A percentile compares a stretch with the other conserved stretches of the same genome.
Conservation (phyloP, 2,888 invertebrate genomes). For the Tenthredo notha region DNA sequence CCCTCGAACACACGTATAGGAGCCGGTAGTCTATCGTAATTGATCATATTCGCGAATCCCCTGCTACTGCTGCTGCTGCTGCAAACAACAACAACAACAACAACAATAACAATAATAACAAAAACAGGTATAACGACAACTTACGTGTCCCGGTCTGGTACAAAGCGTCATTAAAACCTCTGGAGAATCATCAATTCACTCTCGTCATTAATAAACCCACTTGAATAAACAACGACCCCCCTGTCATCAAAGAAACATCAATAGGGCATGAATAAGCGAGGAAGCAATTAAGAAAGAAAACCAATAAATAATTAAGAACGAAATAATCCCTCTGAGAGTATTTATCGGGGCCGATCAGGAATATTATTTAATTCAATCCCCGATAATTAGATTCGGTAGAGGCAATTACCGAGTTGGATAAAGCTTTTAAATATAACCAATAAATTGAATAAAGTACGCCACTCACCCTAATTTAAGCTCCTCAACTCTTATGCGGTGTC, state of each 20-base stretch:
- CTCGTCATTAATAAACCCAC: conserved; percentile 65
- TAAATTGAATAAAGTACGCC: conserved; percentile 73
- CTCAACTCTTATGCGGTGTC: conserved; percentile 58
- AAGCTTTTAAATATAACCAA: conserved; percentile 62
- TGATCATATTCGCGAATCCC: conserved; percentile 50
- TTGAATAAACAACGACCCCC: conserved; percentile 60
- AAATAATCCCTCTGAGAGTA: conserved; percentile 44
- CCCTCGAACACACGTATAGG: conserved; percentile 25
- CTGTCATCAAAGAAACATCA: conserved; percentile 61
- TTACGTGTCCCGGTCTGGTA: conserved; percentile 57
- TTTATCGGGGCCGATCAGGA: conserved; percentile 62
- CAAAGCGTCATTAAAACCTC: conserved; percentile 57
- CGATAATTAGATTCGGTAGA: conserved; percentile 62
- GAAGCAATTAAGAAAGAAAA: conserved; percentile 53
- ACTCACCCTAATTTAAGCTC: conserved; percentile 64
- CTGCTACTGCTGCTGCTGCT: not conserved
- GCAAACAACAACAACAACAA: conserved; percentile 38
- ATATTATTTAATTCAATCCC: conserved; percentile 67
- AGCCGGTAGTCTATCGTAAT: conserved; percentile 45
- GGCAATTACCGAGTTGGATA: conserved; percentile 56
- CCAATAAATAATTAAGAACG: conserved; percentile 66
- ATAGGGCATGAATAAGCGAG: conserved; percentile 51
- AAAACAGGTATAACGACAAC: conserved; percentile 49
- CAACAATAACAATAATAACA: conserved; percentile 26
- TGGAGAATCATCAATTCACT: conserved; percentile 64